These are phyloP conservation scores for Hassar affinis DNA, from an alignment of 2,113 vertebrate species.

Conservation along the genomic window DNA sequence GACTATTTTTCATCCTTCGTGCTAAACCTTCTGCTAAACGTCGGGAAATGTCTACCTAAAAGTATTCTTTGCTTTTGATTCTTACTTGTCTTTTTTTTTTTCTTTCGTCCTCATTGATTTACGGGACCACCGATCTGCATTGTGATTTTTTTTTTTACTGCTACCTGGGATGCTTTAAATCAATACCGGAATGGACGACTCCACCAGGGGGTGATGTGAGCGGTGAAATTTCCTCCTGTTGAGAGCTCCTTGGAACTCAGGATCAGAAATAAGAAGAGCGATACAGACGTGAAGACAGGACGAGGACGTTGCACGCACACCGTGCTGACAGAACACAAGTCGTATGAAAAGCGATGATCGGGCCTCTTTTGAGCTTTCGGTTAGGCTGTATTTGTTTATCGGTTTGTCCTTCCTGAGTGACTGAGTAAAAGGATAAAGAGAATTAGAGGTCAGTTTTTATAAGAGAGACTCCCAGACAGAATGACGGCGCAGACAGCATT, in stretches of 20 bases:
- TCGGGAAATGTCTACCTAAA: neutral
- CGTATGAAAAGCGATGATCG: neutral
- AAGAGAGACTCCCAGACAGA: neutral
- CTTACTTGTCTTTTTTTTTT: neutral
- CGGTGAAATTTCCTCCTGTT: slow-evolving; percentile 28
- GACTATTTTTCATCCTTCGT: neutral
- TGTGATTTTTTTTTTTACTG: slow-evolving; percentile 27
- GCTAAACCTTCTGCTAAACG: neutral
- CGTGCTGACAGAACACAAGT: neutral
- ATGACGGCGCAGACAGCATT: neutral
- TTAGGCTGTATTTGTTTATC: slow-evolving; percentile 7
- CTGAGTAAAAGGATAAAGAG: neutral
- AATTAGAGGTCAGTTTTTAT: neutral
- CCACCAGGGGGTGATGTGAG: slow-evolving; percentile 40
- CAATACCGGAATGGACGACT: slow-evolving; percentile 32
- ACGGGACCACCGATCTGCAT: slow-evolving; percentile 11
- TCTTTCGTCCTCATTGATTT: slow-evolving; percentile 33
- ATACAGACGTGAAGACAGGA: neutral
- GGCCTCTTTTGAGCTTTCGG: neutral
- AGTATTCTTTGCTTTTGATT: neutral
- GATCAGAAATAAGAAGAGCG: neutral
- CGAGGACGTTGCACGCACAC: neutral
- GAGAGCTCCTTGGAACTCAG: slow-evolving; percentile 11
- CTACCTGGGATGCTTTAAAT: slow-evolving; percentile 32
- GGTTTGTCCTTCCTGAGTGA: neutral